A percentile compares a stretch with the other conserved stretches of the same genome.
phyloP scores from a whole-genome alignment of 2,888 invertebrate genomes.

The Ornithoptera priamus region DNA sequence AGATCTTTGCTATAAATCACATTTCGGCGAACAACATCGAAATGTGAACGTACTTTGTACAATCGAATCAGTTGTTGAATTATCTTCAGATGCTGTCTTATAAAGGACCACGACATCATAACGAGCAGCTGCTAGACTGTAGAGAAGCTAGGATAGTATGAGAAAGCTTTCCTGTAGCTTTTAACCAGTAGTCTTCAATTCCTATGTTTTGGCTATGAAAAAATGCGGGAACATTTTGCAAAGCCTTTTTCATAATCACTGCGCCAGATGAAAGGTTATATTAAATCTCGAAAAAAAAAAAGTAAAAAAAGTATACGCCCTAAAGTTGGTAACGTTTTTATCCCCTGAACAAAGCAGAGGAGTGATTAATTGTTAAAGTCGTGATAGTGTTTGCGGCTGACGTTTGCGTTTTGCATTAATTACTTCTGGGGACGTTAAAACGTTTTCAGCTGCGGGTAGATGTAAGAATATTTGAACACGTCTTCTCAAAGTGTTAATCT shows the following conservation, averaged over 20 bases:
- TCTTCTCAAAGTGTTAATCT: not conserved
- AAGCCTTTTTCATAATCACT: not conserved
- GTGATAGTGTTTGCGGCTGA: conserved; percentile 11
- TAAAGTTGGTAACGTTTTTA: conserved; percentile 3
- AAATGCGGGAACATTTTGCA: too few species aligned
- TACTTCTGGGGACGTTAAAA: conserved; percentile 10
- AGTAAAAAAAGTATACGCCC: not conserved
- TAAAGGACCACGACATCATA: too few species aligned
- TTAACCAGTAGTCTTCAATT: too few species aligned
- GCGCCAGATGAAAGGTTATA: not conserved
- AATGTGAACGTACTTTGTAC: not conserved
- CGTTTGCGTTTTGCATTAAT: conserved; percentile 12
- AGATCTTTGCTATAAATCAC: not conserved
- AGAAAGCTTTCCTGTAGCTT: too few species aligned
- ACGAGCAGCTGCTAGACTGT: too few species aligned
- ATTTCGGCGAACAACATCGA: not conserved
- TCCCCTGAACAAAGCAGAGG: conserved; percentile 8
- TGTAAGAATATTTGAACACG: not conserved
- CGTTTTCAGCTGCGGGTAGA: not conserved
- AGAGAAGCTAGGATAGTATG: too few species aligned
- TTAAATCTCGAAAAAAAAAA: not conserved
- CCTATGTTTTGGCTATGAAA: too few species aligned
- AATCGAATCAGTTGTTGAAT: not conserved
- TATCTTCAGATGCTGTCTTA: too few species aligned
- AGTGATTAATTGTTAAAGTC: conserved; percentile 14